Percentiles rank a stretch among this genome's conserved stretches.
phyloP scores from a whole-genome alignment of 2,797 vertebrate genomes.

The Botia almorhae region DNA sequence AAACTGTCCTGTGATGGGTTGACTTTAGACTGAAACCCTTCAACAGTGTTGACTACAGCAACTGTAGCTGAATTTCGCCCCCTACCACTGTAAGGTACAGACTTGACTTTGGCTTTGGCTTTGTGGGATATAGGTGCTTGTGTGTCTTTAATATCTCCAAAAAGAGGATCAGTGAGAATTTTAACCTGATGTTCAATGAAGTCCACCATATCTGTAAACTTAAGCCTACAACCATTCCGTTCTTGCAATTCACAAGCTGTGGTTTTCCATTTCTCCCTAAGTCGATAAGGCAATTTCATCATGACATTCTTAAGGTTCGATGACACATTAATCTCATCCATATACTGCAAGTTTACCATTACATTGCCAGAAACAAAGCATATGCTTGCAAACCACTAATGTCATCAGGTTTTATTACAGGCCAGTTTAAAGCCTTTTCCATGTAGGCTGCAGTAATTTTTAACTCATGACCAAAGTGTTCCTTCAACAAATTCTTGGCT shows the following conservation, averaged over 20 bases:
- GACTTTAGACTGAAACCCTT: not conserved
- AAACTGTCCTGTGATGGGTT: not conserved
- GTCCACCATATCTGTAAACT: not conserved
- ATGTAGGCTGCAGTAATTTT: no score
- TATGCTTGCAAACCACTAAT: slow-evolving; percentile 9
- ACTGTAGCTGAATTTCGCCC: not conserved
- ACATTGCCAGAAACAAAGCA: slow-evolving; percentile 19
- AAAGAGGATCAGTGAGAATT: slow-evolving; percentile 2
- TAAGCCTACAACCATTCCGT: not conserved
- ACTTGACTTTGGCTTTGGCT: not conserved
- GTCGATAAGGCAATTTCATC: not conserved
- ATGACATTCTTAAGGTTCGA: not conserved
- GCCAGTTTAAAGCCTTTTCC: no score
- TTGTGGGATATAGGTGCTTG: not conserved
- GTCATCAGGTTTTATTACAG: slow-evolving; percentile 6
- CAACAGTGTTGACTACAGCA: not conserved
- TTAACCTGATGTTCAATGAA: no score
- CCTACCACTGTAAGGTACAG: not conserved
- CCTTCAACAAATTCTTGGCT: slow-evolving; percentile 8
- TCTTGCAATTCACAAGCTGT: not conserved
- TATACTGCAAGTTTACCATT: not conserved
- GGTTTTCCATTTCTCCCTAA: not conserved
- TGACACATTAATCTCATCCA: slow-evolving; percentile 6
- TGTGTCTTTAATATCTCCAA: slow-evolving; percentile 16
- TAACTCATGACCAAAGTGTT: no score